Percentiles rank a stretch among this genome's conserved stretches.
phyloP scores from a whole-genome alignment of 2,113 vertebrate genomes.

The Heterochromis multidens region DNA sequence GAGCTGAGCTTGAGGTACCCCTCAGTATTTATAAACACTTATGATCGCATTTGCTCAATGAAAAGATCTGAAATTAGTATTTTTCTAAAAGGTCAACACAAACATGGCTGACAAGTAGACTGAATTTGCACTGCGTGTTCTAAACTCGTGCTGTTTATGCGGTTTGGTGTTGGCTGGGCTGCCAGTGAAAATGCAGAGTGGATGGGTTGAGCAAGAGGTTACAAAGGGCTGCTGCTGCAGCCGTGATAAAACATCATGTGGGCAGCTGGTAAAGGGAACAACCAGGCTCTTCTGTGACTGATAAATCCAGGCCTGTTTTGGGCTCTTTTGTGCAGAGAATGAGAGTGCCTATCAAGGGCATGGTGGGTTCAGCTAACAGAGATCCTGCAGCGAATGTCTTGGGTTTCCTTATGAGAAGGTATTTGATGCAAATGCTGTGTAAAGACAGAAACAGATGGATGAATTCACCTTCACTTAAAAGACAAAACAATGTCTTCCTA shows the following conservation, averaged over 20 bases:
- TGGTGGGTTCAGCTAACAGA: not conserved
- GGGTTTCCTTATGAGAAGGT: not conserved
- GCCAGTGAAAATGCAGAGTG: constrained; percentile 20
- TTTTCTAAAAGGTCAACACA: constrained; percentile 50
- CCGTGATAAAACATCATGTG: constrained; percentile 29
- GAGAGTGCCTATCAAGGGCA: not conserved
- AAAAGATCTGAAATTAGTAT: constrained; percentile 56
- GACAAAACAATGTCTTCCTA: not conserved
- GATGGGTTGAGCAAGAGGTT: constrained; percentile 39
- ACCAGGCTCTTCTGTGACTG: not conserved
- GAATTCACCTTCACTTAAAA: not conserved
- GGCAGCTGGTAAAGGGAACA: constrained; percentile 16
- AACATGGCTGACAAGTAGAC: constrained; percentile 20
- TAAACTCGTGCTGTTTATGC: constrained; percentile 42
- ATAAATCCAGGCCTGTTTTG: constrained; percentile 1
- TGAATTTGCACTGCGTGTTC: constrained; percentile 22
- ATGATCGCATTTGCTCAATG: constrained; percentile 68
- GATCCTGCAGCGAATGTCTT: not conserved
- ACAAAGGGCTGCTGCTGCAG: constrained; percentile 12
- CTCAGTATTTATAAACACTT: constrained; percentile 67
- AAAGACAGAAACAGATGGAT: not conserved
- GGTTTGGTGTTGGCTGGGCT: constrained; percentile 21
- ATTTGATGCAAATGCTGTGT: not conserved
- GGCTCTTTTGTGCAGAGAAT: not conserved
- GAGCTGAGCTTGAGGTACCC: constrained; percentile 45